Percentiles rank a stretch among this genome's conserved stretches.
Conservation (phyloP, 2,113 vertebrate species). For the Ammodytes marinus region DNA sequence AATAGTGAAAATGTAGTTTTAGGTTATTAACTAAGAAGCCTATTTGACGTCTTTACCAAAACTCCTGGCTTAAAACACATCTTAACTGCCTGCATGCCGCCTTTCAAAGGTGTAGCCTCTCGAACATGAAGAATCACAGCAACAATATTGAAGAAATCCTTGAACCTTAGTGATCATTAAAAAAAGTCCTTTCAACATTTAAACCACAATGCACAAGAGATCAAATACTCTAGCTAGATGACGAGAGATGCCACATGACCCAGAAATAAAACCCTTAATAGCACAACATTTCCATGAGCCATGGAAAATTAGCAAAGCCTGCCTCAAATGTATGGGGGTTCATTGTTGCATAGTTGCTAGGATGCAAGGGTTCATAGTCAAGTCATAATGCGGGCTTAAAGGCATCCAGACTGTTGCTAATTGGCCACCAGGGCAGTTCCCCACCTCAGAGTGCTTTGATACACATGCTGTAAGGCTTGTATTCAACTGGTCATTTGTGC, state of each 20-base stretch:
- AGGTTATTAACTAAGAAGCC: neutral
- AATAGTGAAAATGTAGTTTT: neutral
- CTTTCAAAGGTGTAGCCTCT: neutral
- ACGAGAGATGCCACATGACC: slow-evolving; percentile 57
- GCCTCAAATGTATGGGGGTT: slow-evolving; percentile 53
- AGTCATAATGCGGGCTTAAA: slow-evolving; percentile 51
- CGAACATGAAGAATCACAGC: slow-evolving; percentile 17
- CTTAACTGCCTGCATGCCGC: neutral
- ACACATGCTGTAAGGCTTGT: slow-evolving; percentile 17
- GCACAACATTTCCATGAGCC: slow-evolving; percentile 51
- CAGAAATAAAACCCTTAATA: slow-evolving; percentile 61
- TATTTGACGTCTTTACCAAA: neutral
- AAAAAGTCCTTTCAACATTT: slow-evolving; percentile 37
- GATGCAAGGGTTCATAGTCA: slow-evolving; percentile 44
- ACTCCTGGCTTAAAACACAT: neutral
- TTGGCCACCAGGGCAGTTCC: slow-evolving; percentile 53
- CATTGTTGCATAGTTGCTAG: slow-evolving; percentile 45
- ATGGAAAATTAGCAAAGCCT: slow-evolving; percentile 51
- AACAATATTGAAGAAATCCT: slow-evolving; percentile 35
- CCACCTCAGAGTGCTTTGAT: slow-evolving; percentile 48
- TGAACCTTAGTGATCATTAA: slow-evolving; percentile 37
- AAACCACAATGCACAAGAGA: slow-evolving; percentile 54
- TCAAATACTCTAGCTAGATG: slow-evolving; percentile 50
- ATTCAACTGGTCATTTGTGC: slow-evolving; percentile 58
- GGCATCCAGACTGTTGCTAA: slow-evolving; percentile 53